Base-by-base conservation (phyloP, 2,113 vertebrate species). In the Syngnathoides biaculeatus region DNA sequence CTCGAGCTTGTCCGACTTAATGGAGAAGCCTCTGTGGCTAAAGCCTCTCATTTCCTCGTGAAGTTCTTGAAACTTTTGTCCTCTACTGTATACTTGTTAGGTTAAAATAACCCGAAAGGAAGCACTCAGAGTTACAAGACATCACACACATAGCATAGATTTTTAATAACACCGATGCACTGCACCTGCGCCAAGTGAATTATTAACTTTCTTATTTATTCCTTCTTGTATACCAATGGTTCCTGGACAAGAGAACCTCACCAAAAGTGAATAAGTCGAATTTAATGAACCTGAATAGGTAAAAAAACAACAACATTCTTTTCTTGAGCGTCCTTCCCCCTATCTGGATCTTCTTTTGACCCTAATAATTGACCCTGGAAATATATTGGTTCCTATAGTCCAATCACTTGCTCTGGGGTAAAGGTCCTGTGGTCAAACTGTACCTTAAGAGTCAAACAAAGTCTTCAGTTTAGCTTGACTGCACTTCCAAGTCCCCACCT, bases 401-500 rank as follows among this genome's bases (percentile, higher is more conserved):
- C 48, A 20, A 52, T 1, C 20, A n/a, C 52, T 13, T 26, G 22
- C 14, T 26, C 4, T 55, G 22, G 11, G 12, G 12, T 55, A 9
- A 19, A 20, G 45, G 19, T 48, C 9, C 45, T 48, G 45, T 19
- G 7, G 17, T 12, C 13, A 10, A 43, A 43, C 42, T 43, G 30
- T 35, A 35, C 30, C 30, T 35, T 35, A 35, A 35, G 30, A 35
- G 30, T 35, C 3, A 35, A 35, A 35, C 12, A 47, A 84, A 84
- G 75, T 79, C 81, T 66, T 79, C 72, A 68, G 85, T 82, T 90
- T 74, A 88, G 73, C 86, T 82, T 4, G n/a, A n/a, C 20, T 10
- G 22, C 20, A 52, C 48, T 22, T 22, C 19, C 48, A 8, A 22
- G n/a, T 10, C 9, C 20, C 84, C 73, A 83, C 73, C 77, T 73